Evolutionary conservation across 2,797 vertebrate genomes (phyloP).

Genomic region (Molossus molossus): DNA sequence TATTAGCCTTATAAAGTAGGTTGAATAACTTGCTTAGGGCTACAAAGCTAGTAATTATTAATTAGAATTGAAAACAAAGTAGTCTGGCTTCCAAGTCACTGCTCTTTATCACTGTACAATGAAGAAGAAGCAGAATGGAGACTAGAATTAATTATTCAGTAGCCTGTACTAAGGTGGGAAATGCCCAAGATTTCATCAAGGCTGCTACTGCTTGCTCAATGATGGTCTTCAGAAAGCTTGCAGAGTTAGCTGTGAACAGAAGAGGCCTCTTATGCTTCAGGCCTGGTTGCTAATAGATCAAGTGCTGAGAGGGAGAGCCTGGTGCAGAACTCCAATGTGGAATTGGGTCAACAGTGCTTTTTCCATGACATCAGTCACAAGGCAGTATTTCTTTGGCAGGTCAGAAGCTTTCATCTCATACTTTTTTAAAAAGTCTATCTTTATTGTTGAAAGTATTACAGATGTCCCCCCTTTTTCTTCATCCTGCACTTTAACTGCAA

Average conservation of each 20-base stretch:
- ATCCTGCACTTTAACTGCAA: neutral
- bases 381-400: neutral
- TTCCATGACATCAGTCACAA: neutral
- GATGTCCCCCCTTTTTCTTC: neutral
- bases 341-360: neutral
- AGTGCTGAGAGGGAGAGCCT: neutral
- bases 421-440: too few relatives aligned
- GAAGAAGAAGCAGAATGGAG: neutral
- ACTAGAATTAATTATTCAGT: neutral
- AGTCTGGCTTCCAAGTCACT: neutral
- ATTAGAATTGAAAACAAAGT: neutral
- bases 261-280: neutral
- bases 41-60: neutral
- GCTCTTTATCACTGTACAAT: neutral
- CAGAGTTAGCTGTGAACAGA: neutral
- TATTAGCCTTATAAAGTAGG: neutral
- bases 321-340: neutral
- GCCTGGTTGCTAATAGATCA: neutral
- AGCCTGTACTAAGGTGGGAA: neutral
- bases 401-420: neutral
- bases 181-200: neutral
- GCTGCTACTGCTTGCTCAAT: neutral
- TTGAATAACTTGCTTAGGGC: neutral
- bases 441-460: too few relatives aligned
- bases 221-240: neutral